These are phyloP conservation scores for Zapus hudsonius DNA, from an alignment of 2,113 vertebrate genomes.

Conservation along the genomic window DNA sequence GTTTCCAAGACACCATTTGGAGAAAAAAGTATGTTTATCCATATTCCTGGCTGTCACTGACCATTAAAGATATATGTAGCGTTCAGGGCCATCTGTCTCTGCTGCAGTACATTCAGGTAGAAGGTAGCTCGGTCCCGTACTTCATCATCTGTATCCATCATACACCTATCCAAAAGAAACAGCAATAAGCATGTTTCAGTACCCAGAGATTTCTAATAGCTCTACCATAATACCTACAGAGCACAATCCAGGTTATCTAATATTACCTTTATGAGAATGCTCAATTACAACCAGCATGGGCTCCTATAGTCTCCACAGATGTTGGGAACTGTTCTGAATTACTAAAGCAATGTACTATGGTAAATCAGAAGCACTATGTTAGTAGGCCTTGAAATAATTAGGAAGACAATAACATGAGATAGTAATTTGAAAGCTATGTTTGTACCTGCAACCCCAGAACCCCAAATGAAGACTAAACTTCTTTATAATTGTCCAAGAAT, in stretches of 20 bases:
- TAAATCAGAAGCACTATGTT: background rate
- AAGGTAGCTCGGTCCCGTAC: constrained; percentile 98
- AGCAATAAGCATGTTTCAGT: constrained; percentile 5
- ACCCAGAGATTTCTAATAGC: background rate
- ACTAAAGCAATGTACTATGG: constrained; percentile 14
- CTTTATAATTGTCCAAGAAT: constrained; percentile 41
- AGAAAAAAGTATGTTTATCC: background rate
- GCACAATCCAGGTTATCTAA: background rate
- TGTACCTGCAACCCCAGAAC: background rate
- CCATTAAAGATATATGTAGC: constrained; percentile 97
- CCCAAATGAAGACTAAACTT: background rate
- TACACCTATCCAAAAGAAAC: constrained; percentile 88
- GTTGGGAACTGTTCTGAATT: background rate
- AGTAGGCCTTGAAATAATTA: constrained; percentile 3
- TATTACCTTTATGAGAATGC: background rate
- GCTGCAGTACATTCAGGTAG: constrained; percentile 96
- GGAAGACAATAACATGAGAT: background rate
- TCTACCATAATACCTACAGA: background rate
- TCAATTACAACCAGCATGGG: background rate
- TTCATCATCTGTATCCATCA: constrained; percentile 99
- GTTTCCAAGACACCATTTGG: background rate
- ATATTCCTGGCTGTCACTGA: constrained; percentile 73
- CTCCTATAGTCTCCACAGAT: constrained; percentile 1
- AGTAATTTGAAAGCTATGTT: background rate
- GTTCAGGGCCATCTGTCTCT: constrained; percentile 96